Percentiles rank a stretch among this genome's conserved stretches.
Conservation (phyloP, 1,140 invertebrate genomes). For the Drosophila ironensis region DNA sequence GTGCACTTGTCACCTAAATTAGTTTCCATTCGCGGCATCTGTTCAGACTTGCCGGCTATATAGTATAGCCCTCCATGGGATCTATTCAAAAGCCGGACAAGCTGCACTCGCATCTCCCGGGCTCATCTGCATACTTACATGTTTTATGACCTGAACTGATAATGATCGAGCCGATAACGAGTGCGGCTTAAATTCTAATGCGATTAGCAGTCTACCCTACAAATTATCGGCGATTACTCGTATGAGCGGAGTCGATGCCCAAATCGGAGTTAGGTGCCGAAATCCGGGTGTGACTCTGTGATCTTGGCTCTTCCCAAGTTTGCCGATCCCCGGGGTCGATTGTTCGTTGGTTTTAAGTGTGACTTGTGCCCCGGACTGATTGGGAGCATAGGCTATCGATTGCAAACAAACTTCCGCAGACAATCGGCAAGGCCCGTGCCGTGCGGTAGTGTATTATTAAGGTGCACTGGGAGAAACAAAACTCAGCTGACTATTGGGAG, state of each 20-base stretch:
- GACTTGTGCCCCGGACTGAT: too few species aligned
- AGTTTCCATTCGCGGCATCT: conserved; percentile 32
- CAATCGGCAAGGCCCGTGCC: neutral
- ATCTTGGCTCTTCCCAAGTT: neutral
- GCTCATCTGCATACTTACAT: conserved; percentile 35
- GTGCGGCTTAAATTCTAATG: too few species aligned
- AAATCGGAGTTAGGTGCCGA: too few species aligned
- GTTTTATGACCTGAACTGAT: neutral
- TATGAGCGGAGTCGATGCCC: too few species aligned
- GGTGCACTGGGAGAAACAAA: neutral
- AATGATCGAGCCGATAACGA: conserved; percentile 1
- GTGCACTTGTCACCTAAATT: conserved; percentile 69
- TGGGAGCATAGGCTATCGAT: neutral
- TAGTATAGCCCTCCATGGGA: neutral
- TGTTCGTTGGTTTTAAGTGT: too few species aligned
- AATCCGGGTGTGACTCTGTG: neutral
- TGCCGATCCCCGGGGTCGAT: neutral
- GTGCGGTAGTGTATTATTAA: neutral
- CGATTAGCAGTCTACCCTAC: too few species aligned
- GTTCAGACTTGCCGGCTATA: neutral
- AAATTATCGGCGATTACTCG: too few species aligned
- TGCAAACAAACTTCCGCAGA: neutral
- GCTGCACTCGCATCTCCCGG: conserved; percentile 21
- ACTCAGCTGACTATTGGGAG: too few species aligned
- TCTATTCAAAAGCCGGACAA: neutral